Evolutionary conservation across 1,140 invertebrate species (phyloP).

Genomic region (Doryteuthis pealeii): DNA sequence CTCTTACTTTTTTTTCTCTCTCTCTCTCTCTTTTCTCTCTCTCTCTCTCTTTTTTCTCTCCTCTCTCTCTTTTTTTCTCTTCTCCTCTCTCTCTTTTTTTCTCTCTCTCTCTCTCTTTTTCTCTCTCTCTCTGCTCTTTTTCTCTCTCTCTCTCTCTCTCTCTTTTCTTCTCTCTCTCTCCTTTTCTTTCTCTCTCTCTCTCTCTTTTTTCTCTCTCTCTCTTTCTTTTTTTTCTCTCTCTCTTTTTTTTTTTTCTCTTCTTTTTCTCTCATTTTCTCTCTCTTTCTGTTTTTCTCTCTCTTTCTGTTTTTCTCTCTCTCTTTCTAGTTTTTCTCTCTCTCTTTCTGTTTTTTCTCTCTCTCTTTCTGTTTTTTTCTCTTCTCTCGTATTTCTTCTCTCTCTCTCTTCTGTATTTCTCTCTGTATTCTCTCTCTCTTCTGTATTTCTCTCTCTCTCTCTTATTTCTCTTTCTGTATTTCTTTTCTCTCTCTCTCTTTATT

Average conservation of each 20-base stretch:
- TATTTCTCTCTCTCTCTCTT: not conserved
- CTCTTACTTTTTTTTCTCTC: too few species aligned
- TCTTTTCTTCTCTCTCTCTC: not conserved
- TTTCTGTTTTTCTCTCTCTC: conserved; percentile 7
- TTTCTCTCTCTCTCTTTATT: not conserved
- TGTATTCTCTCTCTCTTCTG: conserved; percentile 2
- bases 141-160: not conserved
- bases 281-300: conserved; percentile 8
- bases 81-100: not conserved
- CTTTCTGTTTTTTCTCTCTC: not conserved
- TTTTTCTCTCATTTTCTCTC: not conserved
- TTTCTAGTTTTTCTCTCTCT: conserved; percentile 14
- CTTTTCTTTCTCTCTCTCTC: not conserved
- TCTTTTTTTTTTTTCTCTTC: not conserved
- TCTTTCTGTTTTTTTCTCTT: not conserved
- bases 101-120: not conserved
- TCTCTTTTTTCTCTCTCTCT: conserved; percentile 9
- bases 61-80: too few species aligned
- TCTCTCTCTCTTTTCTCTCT: too few species aligned
- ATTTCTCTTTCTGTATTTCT: not conserved
- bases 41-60: too few species aligned
- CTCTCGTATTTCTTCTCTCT: not conserved
- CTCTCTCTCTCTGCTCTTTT: not conserved
- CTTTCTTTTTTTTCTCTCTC: not conserved
- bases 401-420: conserved; percentile 12